phyloP scores from a whole-genome alignment of 2,888 invertebrate genomes.

The Nemoura dubitans region DNA sequence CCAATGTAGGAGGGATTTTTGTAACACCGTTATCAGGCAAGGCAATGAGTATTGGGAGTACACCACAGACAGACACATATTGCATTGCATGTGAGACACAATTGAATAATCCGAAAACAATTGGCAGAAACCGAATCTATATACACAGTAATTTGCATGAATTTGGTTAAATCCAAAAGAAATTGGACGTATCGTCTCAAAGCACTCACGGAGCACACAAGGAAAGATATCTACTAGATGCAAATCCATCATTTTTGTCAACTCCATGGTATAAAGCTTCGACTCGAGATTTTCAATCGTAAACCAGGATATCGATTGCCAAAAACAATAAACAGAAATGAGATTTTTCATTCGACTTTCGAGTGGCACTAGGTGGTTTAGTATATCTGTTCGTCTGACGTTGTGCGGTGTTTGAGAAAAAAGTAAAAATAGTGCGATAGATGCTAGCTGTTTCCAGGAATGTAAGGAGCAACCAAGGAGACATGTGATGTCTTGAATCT shows the following conservation, averaged over 20 bases:
- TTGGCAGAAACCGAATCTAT: neutral
- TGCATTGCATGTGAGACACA: neutral
- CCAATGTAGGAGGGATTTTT: conserved; percentile 23
- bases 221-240: neutral
- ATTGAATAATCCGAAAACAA: conserved; percentile 23
- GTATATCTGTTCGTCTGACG: neutral
- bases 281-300: neutral
- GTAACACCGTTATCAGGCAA: conserved; percentile 24
- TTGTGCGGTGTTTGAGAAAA: neutral
- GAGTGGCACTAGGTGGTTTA: neutral
- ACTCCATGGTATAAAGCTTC: neutral
- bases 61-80: neutral
- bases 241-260: neutral
- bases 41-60: neutral
- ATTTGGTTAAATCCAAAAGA: conserved; percentile 1
- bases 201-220: neutral
- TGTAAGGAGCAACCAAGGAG: neutral
- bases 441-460: conserved; percentile 21
- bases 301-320: neutral
- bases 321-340: neutral
- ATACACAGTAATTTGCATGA: conserved; percentile 30
- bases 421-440: conserved; percentile 3
- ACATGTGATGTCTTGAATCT: neutral
- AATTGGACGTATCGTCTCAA: neutral
- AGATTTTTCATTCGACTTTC: neutral